phyloP scores from a whole-genome alignment of 2,113 vertebrate genomes.

The Sciurus niger region DNA sequence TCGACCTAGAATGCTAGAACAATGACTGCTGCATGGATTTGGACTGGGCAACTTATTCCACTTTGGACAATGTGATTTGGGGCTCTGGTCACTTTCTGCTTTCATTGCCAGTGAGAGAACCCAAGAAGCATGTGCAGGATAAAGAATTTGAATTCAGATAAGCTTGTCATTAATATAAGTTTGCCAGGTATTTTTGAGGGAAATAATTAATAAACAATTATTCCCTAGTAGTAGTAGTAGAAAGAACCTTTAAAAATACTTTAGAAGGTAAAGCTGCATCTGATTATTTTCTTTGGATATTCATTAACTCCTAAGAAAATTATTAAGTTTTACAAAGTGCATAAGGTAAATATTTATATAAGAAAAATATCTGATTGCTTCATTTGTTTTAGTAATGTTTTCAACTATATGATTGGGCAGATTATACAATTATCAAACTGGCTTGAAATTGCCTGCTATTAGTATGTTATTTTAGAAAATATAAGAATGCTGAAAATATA shows the following conservation, averaged over 20 bases:
- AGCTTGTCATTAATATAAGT: neutral
- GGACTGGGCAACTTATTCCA: neutral
- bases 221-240: neutral
- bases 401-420: neutral
- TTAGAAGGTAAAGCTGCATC: neutral
- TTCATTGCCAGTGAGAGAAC: neutral
- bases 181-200: slow-evolving; percentile 27
- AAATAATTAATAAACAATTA: slow-evolving; percentile 27
- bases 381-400: slow-evolving; percentile 7
- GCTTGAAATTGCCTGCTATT: neutral
- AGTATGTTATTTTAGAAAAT: slow-evolving; percentile 1
- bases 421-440: slow-evolving; percentile 32
- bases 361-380: neutral
- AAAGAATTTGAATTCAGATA: slow-evolving; percentile 27
- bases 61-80: neutral
- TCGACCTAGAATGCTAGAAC: neutral
- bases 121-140: neutral
- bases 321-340: neutral
- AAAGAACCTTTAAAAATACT: slow-evolving; percentile 46
- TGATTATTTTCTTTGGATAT: slow-evolving; percentile 25
- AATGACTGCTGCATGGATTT: neutral
- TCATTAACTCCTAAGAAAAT: slow-evolving; percentile 8
- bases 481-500: neutral
- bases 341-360: neutral
- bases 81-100: neutral